Evolutionary conservation across 2,113 vertebrate genomes (phyloP).

Genomic region (Dascyllus trimaculatus): DNA sequence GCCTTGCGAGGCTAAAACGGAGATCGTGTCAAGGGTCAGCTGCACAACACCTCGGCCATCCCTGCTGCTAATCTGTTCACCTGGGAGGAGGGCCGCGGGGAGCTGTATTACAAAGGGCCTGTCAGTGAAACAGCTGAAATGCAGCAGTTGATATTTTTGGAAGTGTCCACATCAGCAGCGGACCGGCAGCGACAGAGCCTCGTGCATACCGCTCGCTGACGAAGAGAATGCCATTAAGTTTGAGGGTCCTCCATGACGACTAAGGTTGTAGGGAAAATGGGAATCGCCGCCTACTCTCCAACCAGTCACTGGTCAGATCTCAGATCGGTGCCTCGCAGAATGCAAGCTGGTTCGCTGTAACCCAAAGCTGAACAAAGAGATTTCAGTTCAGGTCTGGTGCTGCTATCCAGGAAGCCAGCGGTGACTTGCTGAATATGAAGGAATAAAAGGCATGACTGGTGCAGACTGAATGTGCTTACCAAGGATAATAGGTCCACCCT

Average conservation of each 20-base stretch:
- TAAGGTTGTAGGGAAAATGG: neutral
- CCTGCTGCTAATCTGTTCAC: slow-evolving; percentile 44
- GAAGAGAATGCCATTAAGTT: neutral
- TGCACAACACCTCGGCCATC: slow-evolving; percentile 6
- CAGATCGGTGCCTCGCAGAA: slow-evolving; percentile 21
- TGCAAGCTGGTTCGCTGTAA: neutral
- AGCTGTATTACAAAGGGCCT: slow-evolving; percentile 27
- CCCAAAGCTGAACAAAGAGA: neutral
- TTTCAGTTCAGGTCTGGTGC: neutral
- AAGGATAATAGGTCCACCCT: neutral
- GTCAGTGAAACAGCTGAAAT: slow-evolving; percentile 15
- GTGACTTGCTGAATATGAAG: neutral
- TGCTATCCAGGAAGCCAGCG: neutral
- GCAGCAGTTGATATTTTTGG: slow-evolving; percentile 2
- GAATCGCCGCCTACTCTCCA: neutral
- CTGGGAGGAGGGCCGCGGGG: slow-evolving; percentile 27
- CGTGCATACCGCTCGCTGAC: neutral
- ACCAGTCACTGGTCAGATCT: neutral
- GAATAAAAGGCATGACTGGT: neutral
- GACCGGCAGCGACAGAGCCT: neutral
- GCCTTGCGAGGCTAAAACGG: slow-evolving; percentile 28
- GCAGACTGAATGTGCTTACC: neutral
- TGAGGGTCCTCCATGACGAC: slow-evolving; percentile 12
- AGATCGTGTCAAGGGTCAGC: slow-evolving; percentile 29
- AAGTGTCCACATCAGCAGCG: slow-evolving; percentile 8